phyloP scores from a whole-genome alignment of 2,113 vertebrate species.

The Stegostoma tigrinum region DNA sequence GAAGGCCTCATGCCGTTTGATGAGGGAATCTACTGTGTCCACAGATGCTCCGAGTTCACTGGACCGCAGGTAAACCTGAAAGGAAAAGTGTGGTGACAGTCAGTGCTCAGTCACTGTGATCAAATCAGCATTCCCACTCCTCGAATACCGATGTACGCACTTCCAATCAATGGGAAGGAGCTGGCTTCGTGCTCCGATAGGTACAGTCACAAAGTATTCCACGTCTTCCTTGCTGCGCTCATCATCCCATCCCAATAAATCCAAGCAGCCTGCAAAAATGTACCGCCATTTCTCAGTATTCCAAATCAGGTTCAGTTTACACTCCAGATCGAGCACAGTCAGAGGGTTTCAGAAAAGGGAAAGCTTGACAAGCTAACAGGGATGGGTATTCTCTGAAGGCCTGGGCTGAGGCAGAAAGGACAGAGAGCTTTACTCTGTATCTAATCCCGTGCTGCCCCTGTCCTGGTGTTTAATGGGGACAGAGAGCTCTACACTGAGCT shows the following conservation, averaged over 20 bases:
- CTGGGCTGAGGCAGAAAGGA: background rate
- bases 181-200: background rate
- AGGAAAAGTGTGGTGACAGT: background rate
- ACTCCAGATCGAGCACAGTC: background rate
- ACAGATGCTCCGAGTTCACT: constrained; percentile 63
- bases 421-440: background rate
- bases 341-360: background rate
- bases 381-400: background rate
- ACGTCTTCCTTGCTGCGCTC: background rate
- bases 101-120: constrained; percentile 4
- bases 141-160: background rate
- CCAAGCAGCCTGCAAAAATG: background rate
- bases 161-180: background rate
- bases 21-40: constrained; percentile 69
- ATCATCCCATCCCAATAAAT: background rate
- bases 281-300: background rate
- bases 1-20: constrained; percentile 74
- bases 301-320: background rate
- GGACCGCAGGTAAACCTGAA: constrained; percentile 69
- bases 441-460: background rate
- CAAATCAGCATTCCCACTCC: background rate
- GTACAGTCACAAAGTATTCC: background rate
- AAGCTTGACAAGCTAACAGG: background rate
- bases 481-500: background rate
- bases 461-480: background rate